A percentile compares a stretch with the other conserved stretches of the same genome.
Evolutionary conservation across 2,113 vertebrate genomes (phyloP).

Genomic region (Anoura caudifer): DNA sequence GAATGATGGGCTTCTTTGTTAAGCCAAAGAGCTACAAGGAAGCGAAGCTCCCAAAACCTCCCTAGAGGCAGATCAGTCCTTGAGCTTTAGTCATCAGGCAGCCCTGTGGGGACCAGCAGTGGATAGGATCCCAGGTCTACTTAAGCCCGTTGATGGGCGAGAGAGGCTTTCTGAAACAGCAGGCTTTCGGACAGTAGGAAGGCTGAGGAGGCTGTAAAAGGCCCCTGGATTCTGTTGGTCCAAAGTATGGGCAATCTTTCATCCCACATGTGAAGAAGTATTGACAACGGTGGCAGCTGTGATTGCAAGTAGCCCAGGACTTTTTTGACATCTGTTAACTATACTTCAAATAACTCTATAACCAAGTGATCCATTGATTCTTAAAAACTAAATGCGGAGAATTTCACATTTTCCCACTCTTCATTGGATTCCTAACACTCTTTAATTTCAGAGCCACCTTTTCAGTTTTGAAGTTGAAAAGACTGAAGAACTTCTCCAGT

Average conservation of each 20-base stretch:
- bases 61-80: neutral
- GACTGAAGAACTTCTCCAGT: neutral
- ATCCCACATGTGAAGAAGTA: neutral
- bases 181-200: neutral
- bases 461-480: neutral
- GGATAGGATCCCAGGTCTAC: neutral
- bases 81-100: neutral
- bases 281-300: neutral
- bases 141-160: neutral
- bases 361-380: neutral
- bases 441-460: slow-evolving; percentile 9
- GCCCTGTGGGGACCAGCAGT: neutral
- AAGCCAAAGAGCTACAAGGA: neutral
- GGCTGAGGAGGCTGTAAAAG: neutral
- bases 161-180: neutral
- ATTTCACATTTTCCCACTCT: neutral
- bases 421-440: neutral
- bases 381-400: neutral
- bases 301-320: neutral
- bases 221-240: neutral
- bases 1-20: neutral
- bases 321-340: neutral
- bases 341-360: neutral
- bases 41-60: neutral
- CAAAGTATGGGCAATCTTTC: neutral